Evolutionary conservation across 1,140 invertebrate genomes (phyloP).

Genomic region (Hormaphis cornu): DNA sequence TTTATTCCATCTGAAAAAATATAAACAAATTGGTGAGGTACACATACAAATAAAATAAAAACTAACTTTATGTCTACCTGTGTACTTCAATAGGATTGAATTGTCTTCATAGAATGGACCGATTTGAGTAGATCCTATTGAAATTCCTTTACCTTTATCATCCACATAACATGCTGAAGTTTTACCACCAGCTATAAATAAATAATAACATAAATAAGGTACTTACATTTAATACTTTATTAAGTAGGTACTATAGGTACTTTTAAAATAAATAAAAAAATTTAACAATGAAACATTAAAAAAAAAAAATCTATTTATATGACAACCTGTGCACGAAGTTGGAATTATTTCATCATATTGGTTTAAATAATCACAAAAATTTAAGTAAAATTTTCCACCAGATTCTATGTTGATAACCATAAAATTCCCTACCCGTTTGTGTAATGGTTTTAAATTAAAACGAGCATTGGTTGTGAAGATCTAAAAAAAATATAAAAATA

Average conservation of each 20-base stretch:
- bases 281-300: not conserved
- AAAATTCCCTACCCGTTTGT: slow-evolving; percentile 12
- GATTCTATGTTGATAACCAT: not conserved
- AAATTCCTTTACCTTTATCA: not conserved
- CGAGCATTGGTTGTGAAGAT: not conserved
- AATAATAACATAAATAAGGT: not conserved
- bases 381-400: slow-evolving; percentile 1
- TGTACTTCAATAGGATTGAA: slow-evolving; percentile 5
- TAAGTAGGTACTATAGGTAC: too few relatives aligned
- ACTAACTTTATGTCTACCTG: not conserved
- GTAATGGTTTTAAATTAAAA: slow-evolving; percentile 12
- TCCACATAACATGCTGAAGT: slow-evolving; percentile 13
- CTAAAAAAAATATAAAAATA: not conserved
- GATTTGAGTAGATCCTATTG: slow-evolving; percentile 7
- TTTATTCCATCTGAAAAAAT: not conserved
- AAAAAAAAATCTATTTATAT: not conserved
- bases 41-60: not conserved
- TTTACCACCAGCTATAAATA: not conserved
- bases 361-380: slow-evolving; percentile 28
- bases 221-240: too few relatives aligned
- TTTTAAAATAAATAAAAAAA: not conserved
- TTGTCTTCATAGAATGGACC: not conserved
- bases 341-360: not conserved
- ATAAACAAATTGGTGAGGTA: not conserved
- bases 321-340: not conserved